Base-by-base conservation (phyloP, 2,113 vertebrate genomes). In the Nanger granti region DNA sequence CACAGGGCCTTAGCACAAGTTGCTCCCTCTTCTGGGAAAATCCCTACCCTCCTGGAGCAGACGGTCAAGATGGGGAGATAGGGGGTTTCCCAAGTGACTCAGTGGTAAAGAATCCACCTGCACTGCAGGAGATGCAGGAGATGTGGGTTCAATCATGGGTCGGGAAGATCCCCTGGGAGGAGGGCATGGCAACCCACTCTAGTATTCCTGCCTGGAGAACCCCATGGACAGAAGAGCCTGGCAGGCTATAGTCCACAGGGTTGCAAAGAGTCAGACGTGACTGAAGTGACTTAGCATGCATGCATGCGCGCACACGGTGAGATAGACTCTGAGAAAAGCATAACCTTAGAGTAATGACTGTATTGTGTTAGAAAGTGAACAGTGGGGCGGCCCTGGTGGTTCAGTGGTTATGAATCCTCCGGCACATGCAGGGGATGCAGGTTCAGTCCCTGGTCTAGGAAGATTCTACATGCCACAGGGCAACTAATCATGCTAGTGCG, bases 291-390 rank as follows among this genome's bases (percentile, higher is more conserved):
- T 76, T 76, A 41, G 69, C 69, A 76, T 13, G 69, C n/a, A 26
- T 41, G 5, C 69, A 41, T 76, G 69, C n/a, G 0, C 0, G 11
- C 22, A 76, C 37, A 18, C 9, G 12, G 31, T 54, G 7, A 76
- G 29, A 59, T 0, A 17, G 73, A 31, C 4, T 24, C 26, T 34
- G 84, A 73, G 47, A 84, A 88, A 80, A 57, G 85, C 49, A 49
- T 7, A 29, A 22, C 44, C 84, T 55, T 54, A 49, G 57, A 82
- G 52, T 34, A 73, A 83, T 1, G 52, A 44, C 24, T 11, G 10
- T 29, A 15, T n/a, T 31, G 26, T 41, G 49, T 82, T 24, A 54
- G 28, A 89, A 89, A 52, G 29, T n/a, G 14, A 89, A 55, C 2
- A 18, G 14, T 31, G 59, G 47, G 20, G 28, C 26, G 5, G 47